A percentile compares a stretch with the other conserved stretches of the same genome.
phyloP scores from a whole-genome alignment of 2,797 vertebrate genomes.

The Argentina silus region DNA sequence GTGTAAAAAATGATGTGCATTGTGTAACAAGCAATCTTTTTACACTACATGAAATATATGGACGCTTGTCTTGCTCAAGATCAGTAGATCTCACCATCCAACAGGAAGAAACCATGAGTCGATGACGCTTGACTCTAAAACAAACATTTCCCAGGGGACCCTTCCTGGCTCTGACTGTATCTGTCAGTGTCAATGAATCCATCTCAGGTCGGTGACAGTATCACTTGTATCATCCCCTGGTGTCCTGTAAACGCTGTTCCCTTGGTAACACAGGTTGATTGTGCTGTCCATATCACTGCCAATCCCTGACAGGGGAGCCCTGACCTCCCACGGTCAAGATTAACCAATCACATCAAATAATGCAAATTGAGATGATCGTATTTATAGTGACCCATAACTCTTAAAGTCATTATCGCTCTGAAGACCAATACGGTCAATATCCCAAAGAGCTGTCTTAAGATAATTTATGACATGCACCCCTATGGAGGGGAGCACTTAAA shows the following conservation, averaged over 20 bases:
- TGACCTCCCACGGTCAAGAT: conserved; percentile 9
- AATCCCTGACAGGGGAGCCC: conserved; percentile 2
- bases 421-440: conserved; percentile 18
- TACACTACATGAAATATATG: too few relatives aligned
- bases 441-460: conserved; percentile 6
- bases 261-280: neutral
- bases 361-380: conserved; percentile 8
- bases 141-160: neutral
- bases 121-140: neutral
- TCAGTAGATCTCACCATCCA: too few relatives aligned
- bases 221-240: neutral
- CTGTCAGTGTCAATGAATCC: neutral
- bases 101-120: neutral
- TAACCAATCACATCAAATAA: conserved; percentile 6
- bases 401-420: conserved; percentile 27
- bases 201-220: neutral
- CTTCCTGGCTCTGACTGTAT: neutral
- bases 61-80: neutral
- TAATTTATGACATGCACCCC: neutral
- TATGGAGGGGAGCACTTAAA: neutral
- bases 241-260: neutral
- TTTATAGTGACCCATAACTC: conserved; percentile 12
- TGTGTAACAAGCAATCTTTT: too few relatives aligned
- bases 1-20: too few relatives aligned
- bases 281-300: neutral